Base-by-base conservation (phyloP, 2,888 invertebrate genomes). In the Rhaphigaster nebulosa region DNA sequence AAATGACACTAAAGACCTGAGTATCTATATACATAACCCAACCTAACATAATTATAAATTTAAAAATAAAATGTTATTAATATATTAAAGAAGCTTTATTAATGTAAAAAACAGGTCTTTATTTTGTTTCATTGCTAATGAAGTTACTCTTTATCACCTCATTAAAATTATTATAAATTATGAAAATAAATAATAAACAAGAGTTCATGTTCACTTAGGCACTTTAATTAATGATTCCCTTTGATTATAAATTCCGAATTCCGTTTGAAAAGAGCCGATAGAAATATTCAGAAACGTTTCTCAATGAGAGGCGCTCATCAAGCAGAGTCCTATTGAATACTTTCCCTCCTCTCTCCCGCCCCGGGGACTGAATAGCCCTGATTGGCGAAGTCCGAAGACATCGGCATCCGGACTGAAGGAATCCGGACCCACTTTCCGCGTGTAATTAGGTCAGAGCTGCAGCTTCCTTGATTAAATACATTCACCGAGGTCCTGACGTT, bases 301-400 rank as follows among this genome's bases (percentile, higher is more conserved):
- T 5, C 5, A 70, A 70, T 18, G 34, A 70, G 70, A 34, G 34
- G 18, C 12, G 10, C 70, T 76, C 70, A 76, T 76, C 38, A 76
- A 10, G 20, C 20, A 18, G 20, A 8, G 34, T 34, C 38, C 15
- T 20, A 38, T 38, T 76, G 70, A 76, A 76, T 76, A 76, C 70
- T 65, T 65, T n/a, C 18, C 20, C 18, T 5, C 38, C 70, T n/a
- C n/a, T n/a, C n/a, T n/a, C n/a, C n/a, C n/a, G n/a, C n/a, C 38
- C 10, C 20, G 8, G 29, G 29, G 10, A 38, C 20, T 65, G 70
- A 76, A 38, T 38, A 76, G 70, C 70, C 70, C 38, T 76, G 70
- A 76, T 76, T 76, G 70, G 70, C 38, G 20, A 76, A 76, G 34
- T 76, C 70, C 34, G 70, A 76, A 76, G 70, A 76, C 34, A 76